Base-by-base conservation (phyloP, 1,140 invertebrate genomes). In the Diorhabda carinulata region DNA sequence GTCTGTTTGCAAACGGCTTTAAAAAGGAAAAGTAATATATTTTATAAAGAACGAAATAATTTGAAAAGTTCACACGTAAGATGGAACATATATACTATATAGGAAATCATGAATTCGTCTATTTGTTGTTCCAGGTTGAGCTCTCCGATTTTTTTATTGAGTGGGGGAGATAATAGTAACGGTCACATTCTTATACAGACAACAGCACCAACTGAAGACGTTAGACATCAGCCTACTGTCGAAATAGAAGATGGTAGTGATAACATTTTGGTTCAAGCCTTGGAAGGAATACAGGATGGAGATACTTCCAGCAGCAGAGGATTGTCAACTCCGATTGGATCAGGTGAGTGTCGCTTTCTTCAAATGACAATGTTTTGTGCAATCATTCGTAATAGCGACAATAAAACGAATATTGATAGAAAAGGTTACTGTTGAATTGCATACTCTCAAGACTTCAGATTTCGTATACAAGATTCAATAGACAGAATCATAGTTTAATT, bases 151-250 rank as follows among this genome's bases (percentile, higher is more conserved):
- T 76, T 81, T 43, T 69, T 81, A 45, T 68, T 81, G 45, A 79
- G 78, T 69, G 76, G 78, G 67, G 73, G 73, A 64, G 79, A 81
- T 71, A 74, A 72, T 56, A 73, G 75, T 47, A 79, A 78, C 61
- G 76, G 78, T 43, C 78, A 79, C 69, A 75, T 81, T 59, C 70
- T 81, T 10, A 80, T 81, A 40, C 79, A 81, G 63, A 78, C 79
- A 25, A 73, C 76, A n/a, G 74, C 76, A n/a, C 65, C 75, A 4
- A 69, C 74, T 61, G 67, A 70, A 41, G 70, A 72, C 43, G 69
- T 61, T 42, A 59, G 68, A 43, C 66, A 62, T 61, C 59, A 69
- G 5, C 66, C 68, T 42, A 69, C 67, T 58, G 61, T 70, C n/a
- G 72, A 70, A 3, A 74, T 74, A 10, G 69, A 60, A n/a, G 61